A percentile compares a stretch with the other conserved stretches of the same genome.
Evolutionary conservation across 2,888 invertebrate genomes (phyloP).

Genomic region (Cephus nigrinus): DNA sequence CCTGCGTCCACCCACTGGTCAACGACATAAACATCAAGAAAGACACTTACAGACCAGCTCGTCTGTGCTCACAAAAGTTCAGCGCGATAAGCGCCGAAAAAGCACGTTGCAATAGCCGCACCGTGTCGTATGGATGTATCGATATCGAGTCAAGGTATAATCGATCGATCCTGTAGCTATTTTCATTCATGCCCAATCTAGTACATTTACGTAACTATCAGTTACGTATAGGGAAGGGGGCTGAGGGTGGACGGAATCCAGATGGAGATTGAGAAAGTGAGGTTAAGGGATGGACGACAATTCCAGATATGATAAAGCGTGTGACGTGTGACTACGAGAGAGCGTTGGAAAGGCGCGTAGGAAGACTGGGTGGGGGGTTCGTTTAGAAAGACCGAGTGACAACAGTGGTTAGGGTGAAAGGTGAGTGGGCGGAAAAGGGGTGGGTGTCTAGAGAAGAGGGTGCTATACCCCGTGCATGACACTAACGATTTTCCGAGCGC

Average conservation of each 20-base stretch:
- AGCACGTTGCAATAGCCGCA: background rate
- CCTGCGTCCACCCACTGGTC: background rate
- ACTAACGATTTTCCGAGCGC: background rate
- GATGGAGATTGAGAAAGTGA: background rate
- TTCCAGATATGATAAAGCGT: background rate
- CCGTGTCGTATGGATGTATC: background rate
- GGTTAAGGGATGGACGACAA: background rate
- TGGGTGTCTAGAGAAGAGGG: background rate
- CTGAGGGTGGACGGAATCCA: background rate
- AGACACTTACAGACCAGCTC: conserved; percentile 13
- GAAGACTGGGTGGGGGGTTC: background rate
- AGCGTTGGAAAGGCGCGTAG: background rate
- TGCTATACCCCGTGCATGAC: background rate
- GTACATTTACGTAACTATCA: background rate
- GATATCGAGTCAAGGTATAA: background rate
- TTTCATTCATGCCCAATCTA: background rate
- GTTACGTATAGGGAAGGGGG: background rate
- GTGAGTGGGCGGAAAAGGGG: background rate
- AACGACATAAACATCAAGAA: background rate
- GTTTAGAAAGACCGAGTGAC: background rate
- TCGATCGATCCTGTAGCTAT: background rate
- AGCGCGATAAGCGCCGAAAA: background rate
- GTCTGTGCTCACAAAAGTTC: conserved; percentile 20
- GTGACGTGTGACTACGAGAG: background rate
- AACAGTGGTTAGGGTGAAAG: background rate